These are phyloP conservation scores for Cassiopea xamachana DNA, from an alignment of 30 jellyfish, hydroid and myxozoan genomes.

Conservation along the genomic window DNA sequence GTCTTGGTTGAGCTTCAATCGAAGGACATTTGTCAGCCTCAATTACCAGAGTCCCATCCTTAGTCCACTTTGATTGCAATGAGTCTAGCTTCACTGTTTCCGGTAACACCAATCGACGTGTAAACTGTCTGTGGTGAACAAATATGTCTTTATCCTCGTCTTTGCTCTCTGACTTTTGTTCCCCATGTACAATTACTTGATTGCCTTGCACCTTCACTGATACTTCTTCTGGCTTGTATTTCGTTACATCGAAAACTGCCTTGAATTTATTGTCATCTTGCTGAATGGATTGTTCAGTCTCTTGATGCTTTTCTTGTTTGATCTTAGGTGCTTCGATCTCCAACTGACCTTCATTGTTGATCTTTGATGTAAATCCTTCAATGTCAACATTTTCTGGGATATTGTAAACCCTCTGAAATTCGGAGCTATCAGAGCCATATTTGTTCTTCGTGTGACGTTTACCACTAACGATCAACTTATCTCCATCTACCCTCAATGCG, in stretches of 20 bases:
- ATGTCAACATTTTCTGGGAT: constrained; percentile 70
- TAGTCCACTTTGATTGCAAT: constrained; percentile 45
- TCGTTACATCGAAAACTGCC: constrained; percentile 27
- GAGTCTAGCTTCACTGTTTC: constrained; percentile 34
- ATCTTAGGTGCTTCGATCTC: constrained; percentile 52
- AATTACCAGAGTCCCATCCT: constrained; percentile 52
- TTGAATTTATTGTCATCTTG: constrained; percentile 51
- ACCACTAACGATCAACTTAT: constrained; percentile 59
- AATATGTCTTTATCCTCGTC: constrained; percentile 42
- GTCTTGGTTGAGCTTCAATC: constrained; percentile 40
- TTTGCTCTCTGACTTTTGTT: constrained; percentile 30
- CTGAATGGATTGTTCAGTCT: neutral
- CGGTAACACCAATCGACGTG: constrained; percentile 52
- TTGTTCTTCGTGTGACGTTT: constrained; percentile 72
- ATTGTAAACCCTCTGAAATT: constrained; percentile 65
- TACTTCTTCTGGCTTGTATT: constrained; percentile 73
- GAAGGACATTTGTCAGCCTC: constrained; percentile 73
- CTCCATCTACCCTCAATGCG: constrained; percentile 21
- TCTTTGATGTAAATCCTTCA: constrained; percentile 50
- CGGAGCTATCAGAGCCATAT: constrained; percentile 70
- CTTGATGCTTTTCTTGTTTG: constrained; percentile 11
- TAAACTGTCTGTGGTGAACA: constrained; percentile 61
- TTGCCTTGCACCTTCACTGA: constrained; percentile 71
- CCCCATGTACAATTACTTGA: constrained; percentile 46
- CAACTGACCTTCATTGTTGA: constrained; percentile 63